phyloP scores from a whole-genome alignment of 2,888 invertebrate genomes.

The Polyommatus iphigenia region DNA sequence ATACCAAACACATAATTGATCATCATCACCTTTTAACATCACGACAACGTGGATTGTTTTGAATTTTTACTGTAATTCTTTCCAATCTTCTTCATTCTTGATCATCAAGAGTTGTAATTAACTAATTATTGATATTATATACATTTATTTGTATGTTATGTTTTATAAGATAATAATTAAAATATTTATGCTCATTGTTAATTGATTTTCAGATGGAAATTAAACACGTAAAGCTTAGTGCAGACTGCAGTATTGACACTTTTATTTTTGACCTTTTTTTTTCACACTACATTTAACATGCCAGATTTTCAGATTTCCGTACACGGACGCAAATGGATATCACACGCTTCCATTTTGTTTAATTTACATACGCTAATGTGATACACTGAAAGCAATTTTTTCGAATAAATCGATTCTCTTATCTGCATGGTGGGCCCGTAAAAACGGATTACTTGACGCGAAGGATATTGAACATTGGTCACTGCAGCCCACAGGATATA shows the following conservation, averaged over 20 bases:
- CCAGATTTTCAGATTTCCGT: conserved; percentile 28
- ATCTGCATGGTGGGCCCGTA: not conserved
- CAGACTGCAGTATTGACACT: not conserved
- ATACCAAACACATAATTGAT: not conserved
- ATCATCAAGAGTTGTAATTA: no score
- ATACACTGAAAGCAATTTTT: conserved; percentile 29
- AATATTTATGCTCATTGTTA: not conserved
- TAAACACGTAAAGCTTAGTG: not conserved
- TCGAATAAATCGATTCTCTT: conserved; percentile 16
- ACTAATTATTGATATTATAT: no score
- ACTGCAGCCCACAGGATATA: no score
- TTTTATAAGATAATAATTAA: no score
- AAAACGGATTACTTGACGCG: not conserved
- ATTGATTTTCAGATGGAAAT: not conserved
- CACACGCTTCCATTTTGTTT: conserved; percentile 37
- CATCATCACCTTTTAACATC: not conserved
- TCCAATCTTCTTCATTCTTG: no score
- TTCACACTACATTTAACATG: conserved; percentile 6
- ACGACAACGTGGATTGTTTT: no score
- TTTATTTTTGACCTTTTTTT: not conserved
- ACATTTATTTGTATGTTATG: not conserved
- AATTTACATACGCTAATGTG: conserved; percentile 41
- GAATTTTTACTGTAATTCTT: no score
- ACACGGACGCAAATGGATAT: conserved; percentile 36
- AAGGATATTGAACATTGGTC: not conserved